Evolutionary conservation across 2,113 vertebrate species (phyloP), one percentile per base, ranked within the genome.

Genomic region (Catharus minimus): DNA sequence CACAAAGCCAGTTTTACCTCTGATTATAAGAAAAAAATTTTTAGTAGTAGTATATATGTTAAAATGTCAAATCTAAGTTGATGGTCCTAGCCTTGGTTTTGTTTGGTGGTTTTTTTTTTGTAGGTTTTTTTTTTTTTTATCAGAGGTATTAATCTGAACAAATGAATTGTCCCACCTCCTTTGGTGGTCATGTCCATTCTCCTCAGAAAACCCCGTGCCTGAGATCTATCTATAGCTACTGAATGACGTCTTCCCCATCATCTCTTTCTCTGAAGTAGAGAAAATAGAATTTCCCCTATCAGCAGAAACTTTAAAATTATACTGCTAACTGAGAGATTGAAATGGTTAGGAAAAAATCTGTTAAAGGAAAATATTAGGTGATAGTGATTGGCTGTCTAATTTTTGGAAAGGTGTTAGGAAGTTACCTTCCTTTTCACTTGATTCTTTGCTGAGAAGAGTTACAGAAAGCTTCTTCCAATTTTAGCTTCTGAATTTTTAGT

Each of bases 401-500:
- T 86, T 86, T 77, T 74, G 60, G 1, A 3, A 49, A 15, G 14
- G 4, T 1, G 0, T 32, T 58, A 66, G 32, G 36, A 82, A 66
- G 11, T 44, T 78, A 69, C 17, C 10, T 71, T 77, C 41, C 14
- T 66, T 87, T 94, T 71, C 20, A 23, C 4, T 57, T 13, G 28
- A 13, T 4, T 2, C 30, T 77, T 92, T 85, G 10, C 57, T 88
- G 39, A 55, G 39, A 82, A 87, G 20, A 47, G 58, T 77, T 94
- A 44, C 65, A 82, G 64, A 89, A 78, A 28, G 27, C 36, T 89
- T 92, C 39, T 88, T 61, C 52, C 76, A 78, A 17, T 91, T 82
- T 90, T 86, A 93, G 52, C 53, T 11, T 88, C 36, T 80, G 15
- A 77, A 64, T 86, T 95, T 94, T 89, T 80, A 66, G 49, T 64